Base-by-base conservation (phyloP, 2,888 invertebrate genomes). In the Crematogaster levior region DNA sequence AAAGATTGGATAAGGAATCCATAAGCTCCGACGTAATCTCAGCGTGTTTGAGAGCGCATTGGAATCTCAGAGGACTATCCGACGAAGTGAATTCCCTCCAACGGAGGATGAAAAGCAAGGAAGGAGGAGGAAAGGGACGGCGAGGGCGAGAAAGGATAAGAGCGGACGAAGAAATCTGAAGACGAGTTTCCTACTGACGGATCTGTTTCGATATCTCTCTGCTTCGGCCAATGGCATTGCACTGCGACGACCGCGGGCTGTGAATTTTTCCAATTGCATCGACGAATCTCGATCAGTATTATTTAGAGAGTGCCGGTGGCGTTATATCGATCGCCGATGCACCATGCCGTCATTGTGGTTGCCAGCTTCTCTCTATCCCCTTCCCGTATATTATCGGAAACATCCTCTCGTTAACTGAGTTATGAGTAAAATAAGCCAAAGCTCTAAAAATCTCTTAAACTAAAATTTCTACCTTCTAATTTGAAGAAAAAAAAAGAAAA, bases 1-100 rank as follows among this genome's bases (percentile, higher is more conserved):
- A 83, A 83, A 87, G 91, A 88, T 89, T 89, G 90, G 88, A 90
- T 91, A 90, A 91, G 87, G 88, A 90, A 90, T 91, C 90, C 89
- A 89, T 91, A 91, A 91, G 91, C 91, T 87, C 82, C 85, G 75
- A 81, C 89, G 90, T 90, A 89, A 91, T 90, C 87, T 86, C 85
- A 82, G 72, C 82, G 84, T 82, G 87, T 88, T 85, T 84, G 88
- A 87, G 81, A 85, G 84, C 85, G 83, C 81, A 73, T 77, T 82
- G 73, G 74, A 79, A 79, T 86, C 88, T 86, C 86, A 60, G 80
- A 86, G 83, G 89, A 85, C 85, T 83, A 65, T 56, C 72, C 73
- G 65, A 77, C 85, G 85, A 83, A 79, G 84, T 89, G 85, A 88
- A 89, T 89, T 89, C 84, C 82, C 82, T 81, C 68, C 46, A 81